A percentile compares a stretch with the other conserved stretches of the same genome.
Conservation (phyloP, 1,140 invertebrate species). For the Sycophila sp. region DNA sequence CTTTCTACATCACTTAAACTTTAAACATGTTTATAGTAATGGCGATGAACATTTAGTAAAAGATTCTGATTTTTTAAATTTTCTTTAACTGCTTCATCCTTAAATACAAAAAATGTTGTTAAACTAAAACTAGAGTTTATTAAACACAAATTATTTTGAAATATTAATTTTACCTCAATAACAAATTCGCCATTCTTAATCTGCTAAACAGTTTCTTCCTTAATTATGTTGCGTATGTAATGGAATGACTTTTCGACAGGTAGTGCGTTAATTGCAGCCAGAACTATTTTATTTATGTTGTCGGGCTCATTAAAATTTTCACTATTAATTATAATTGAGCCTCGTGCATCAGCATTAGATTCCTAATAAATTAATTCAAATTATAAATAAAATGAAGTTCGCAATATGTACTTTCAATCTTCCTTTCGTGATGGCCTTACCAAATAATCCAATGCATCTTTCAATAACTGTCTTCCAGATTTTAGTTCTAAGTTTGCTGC, state of each 20-base stretch:
- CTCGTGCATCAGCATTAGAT: constrained; percentile 62
- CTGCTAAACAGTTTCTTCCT: constrained; percentile 45
- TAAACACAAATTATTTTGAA: background rate
- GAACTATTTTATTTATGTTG: constrained; percentile 56
- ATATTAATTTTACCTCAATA: no score
- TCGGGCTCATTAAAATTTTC: constrained; percentile 32
- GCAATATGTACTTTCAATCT: no score
- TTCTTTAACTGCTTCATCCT: constrained; percentile 52
- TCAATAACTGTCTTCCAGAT: constrained; percentile 77
- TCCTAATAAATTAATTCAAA: constrained; percentile 58
- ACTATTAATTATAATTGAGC: constrained; percentile 56
- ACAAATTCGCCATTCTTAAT: constrained; percentile 46
- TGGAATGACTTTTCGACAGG: constrained; percentile 49
- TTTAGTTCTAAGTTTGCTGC: constrained; percentile 82
- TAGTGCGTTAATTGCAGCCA: constrained; percentile 53
- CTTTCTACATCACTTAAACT: constrained; percentile 67
- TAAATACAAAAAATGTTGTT: constrained; percentile 36
- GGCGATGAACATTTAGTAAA: constrained; percentile 65
- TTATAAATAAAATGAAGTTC: constrained; percentile 42
- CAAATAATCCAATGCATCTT: constrained; percentile 83
- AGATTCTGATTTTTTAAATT: constrained; percentile 51
- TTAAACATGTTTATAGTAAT: constrained; percentile 67
- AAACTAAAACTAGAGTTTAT: constrained; percentile 27
- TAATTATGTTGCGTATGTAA: constrained; percentile 53
- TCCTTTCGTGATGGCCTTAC: constrained; percentile 59